phyloP scores from a whole-genome alignment of 2,797 vertebrate genomes.

The Gymnocypris eckloni region DNA sequence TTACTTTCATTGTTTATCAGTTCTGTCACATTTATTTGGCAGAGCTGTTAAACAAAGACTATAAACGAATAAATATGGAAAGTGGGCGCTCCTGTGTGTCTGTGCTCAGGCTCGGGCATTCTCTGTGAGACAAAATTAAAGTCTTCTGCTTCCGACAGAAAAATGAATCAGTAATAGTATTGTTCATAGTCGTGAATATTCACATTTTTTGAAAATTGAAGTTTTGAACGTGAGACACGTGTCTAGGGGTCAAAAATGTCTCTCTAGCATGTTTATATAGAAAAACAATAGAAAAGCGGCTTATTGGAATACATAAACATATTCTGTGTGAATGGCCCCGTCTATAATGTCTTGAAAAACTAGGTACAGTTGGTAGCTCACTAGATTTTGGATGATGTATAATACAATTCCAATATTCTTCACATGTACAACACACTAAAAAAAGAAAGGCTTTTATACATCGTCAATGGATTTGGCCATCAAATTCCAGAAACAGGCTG shows the following conservation, averaged over 20 bases:
- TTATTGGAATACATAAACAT: background rate
- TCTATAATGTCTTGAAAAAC: background rate
- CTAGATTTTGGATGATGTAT: background rate
- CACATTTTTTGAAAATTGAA: background rate
- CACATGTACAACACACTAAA: background rate
- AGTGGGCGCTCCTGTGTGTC: background rate
- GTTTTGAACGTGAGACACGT: background rate
- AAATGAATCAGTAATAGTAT: background rate
- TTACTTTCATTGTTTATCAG: background rate
- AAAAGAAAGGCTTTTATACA: background rate
- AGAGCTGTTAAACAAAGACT: background rate
- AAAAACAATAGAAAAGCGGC: background rate
- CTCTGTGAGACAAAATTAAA: background rate
- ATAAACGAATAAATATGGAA: no score
- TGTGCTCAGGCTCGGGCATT: background rate
- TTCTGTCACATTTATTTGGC: background rate
- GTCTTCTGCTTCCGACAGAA: background rate
- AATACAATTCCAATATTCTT: background rate
- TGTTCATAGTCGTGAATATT: background rate
- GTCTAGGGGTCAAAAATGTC: background rate
- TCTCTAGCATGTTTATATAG: background rate
- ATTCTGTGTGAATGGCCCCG: background rate
- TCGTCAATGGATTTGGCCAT: no score
- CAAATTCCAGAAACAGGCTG: slow-evolving; percentile 14
- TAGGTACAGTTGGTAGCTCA: no score